Evolutionary conservation across 2,888 invertebrate species (phyloP), one percentile per base, ranked within the genome.

Genomic region (Pristionchus mayeri): DNA sequence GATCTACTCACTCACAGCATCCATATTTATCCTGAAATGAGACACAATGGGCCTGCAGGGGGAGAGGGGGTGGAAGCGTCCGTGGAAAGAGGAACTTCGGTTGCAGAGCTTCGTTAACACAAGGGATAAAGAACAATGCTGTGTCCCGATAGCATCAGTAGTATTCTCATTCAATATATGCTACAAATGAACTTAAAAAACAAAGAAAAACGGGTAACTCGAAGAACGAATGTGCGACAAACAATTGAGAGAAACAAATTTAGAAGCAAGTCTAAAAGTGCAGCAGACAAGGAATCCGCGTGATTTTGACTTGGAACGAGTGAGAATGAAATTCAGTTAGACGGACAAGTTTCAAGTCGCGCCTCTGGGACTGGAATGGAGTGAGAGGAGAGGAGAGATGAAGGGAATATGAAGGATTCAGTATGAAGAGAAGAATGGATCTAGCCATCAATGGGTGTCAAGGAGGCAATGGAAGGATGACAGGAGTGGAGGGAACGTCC

Each of bases 301-400:
- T 37, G 67, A 67, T 67, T 67, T 67, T 18, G 16, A 37, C 3
- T 16, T n/a, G 67, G 67, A 67, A 67, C 37, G 67, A 67, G 16
- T 11, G 34, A 67, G n/a, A 21, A 21, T 34, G 67, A 67, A 67
- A 37, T 37, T 67, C 37, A 37, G 67, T 67, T 67, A 37, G 67
- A 37, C 67, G 40, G 67, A 67, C 67, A 67, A 37, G 67, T 67
- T 67, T 67, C 67, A 67, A n/a, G 27, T 57, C 60, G 30, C 60
- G 60, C 60, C 60, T 60, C 18, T 21, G 67, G n/a, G 67, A 67
- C 67, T 67, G 44, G 24, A 24, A 76, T 7, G 11, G 50, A 50
- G 24, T 21, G 24, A 48, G 76, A 76, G 50, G 30, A 30, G 50
- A 44, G 27, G 48, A 24, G 27, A 24, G 76, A 76, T 48, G 50